These are phyloP conservation scores for Netelia virgata DNA, from an alignment of 2,888 invertebrate genomes.

Conservation along the genomic window DNA sequence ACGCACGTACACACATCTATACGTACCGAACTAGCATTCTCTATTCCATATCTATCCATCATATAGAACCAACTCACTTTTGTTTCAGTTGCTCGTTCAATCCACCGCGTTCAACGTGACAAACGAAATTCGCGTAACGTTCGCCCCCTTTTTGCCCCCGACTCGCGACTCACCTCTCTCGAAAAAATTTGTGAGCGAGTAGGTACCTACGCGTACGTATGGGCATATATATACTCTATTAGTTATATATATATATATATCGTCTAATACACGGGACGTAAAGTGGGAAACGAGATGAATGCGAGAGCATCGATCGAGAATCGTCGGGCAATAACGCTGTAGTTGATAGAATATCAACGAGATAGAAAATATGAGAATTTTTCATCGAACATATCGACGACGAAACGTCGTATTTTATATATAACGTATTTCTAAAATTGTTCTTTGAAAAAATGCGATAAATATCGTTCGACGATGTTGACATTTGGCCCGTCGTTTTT, in stretches of 20 bases:
- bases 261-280: background rate
- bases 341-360: conserved; percentile 21
- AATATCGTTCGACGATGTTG: no score
- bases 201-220: background rate
- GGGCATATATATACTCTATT: background rate
- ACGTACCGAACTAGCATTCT: conserved; percentile 3
- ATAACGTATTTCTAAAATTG: no score
- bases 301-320: conserved; percentile 17
- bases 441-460: no score
- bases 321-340: background rate
- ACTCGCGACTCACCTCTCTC: background rate
- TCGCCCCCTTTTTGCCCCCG: no score
- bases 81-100: conserved; percentile 27
- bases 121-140: conserved; percentile 57
- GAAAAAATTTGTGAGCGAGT: conserved; percentile 2
- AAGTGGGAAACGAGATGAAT: conserved; percentile 14
- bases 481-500: no score
- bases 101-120: conserved; percentile 50
- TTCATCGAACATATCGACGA: no score
- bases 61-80: conserved; percentile 33
- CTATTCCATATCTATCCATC: conserved; percentile 10
- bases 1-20: background rate
- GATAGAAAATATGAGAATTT: background rate
- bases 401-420: no score
- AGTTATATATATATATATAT: background rate